Base-by-base conservation (phyloP, 1,140 invertebrate genomes). In the Drosophila saltans region DNA sequence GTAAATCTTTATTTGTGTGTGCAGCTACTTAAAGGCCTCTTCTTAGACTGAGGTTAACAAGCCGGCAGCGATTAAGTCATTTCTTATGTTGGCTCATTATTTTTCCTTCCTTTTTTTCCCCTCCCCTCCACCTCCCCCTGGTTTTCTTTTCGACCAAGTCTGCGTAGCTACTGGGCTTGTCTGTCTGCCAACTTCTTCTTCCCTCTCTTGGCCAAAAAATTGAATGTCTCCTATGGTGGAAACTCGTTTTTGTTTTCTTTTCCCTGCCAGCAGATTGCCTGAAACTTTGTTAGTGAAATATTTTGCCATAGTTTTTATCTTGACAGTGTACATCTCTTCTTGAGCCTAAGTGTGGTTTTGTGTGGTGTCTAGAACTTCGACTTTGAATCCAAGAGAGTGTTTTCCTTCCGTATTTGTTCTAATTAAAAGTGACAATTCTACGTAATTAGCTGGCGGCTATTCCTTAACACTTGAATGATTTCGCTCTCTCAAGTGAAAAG, bases 1-100 rank as follows among this genome's bases (percentile, higher is more conserved):
- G 84, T 88, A 88, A 88, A 89, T 88, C 84, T 88, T 75, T 88
- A 88, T 88, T 88, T 88, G 84, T 83, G 84, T 83, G 84, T 83
- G 84, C 80, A 89, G 84, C 84, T 88, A 88, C 84, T 89, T 88
- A 88, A 81, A 82, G 78, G 41, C 71, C 57, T 30, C 28, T 41
- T 69, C 75, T 78, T 28, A 68, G 59, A 75, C 58, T 57, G 84
- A 64, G 80, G 80, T 89, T 88, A 88, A 88, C 84, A 89, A 88
- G 84, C 84, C 84, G 81, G 73, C 78, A 88, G 84, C 84, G 84
- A 88, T 88, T 89, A 88, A 88, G 84, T 88, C 83, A 89, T 88
- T 88, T 88, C 83, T 88, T 89, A 88, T 88, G 76, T 80, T 40
- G 65, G 80, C 78, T 86, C 83, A 86, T 88, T 88, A 88, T 84